Evolutionary conservation across 2,888 invertebrate species (phyloP), one percentile per base, ranked within the genome.

Genomic region (Meteorus colon): DNA sequence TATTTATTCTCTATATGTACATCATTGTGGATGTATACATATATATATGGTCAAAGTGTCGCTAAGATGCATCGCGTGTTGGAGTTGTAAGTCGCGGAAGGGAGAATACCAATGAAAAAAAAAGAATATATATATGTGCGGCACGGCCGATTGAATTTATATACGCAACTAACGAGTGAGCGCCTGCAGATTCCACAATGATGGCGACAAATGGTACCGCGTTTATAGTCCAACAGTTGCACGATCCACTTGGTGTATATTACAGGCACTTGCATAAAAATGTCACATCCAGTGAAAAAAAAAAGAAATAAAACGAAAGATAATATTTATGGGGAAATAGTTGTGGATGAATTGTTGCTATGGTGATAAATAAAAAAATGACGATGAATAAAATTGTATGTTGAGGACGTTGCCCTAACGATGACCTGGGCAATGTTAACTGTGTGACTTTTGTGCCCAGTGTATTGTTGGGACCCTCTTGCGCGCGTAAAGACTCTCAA

Each of bases 1-100:
- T 71, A 72, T 65, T 59, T 24, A 41, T 31, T 41, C 59, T 69
- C 41, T 65, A 69, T 59, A 63, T 70, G 60, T 72, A 63, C 69
- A 68, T 75, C 55, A 59, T 62, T 72, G 48, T 66, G 62, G 12
- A 29, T 45, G 69, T 73, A 45, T 74, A 51, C 60, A 69, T 31
- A 34, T 77, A 67, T 71, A 77, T 73, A 77, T 69, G 73, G 71
- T 51, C 73, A 59, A 76, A 78, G 85, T 87, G 85, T 87, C 86
- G 82, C 86, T 81, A 83, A 85, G 87, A 86, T 84, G 83, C 85
- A 86, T 87, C 84, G 86, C 86, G 85, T 84, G 82, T 79, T 79
- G 78, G 41, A 77, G 76, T 74, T 74, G 70, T 75, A 77, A 75
- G 82, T 83, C 80, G 81, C 62, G 59, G 81, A 82, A 84, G 86